Conservation (phyloP, 92 coral and sea anemone genomes). For the Epizoanthus stellaris region DNA sequence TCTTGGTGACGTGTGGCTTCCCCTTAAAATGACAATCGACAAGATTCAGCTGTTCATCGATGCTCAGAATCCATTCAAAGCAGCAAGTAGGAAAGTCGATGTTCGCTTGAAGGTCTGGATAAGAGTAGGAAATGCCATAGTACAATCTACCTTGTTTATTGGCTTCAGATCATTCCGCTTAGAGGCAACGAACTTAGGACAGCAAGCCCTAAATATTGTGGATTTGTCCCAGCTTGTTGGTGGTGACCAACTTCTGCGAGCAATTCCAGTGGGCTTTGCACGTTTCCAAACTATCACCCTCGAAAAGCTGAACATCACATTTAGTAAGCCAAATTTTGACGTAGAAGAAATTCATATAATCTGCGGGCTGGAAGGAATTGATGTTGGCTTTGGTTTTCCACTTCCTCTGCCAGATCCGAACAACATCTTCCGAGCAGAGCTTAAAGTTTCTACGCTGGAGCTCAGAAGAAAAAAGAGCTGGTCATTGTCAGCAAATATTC, state of each 20-base stretch:
- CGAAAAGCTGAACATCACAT: constrained; percentile 45
- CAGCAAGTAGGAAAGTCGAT: constrained; percentile 5
- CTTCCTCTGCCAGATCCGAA: constrained; percentile 60
- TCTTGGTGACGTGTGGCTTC: constrained; percentile 51
- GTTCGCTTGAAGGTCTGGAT: constrained; percentile 38
- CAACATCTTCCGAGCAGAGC: constrained; percentile 46
- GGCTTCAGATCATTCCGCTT: constrained; percentile 5
- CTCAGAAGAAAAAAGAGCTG: constrained; percentile 42
- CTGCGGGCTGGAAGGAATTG: constrained; percentile 60
- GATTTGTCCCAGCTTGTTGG: constrained; percentile 62
- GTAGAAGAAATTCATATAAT: constrained; percentile 41
- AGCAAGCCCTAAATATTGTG: constrained; percentile 39
- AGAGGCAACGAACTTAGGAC: constrained; percentile 30
- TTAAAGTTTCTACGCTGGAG: constrained; percentile 46
- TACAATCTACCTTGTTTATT: constrained; percentile 49
- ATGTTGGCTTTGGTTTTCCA: constrained; percentile 64
- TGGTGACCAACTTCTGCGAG: constrained; percentile 45
- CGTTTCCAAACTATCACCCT: constrained; percentile 49
- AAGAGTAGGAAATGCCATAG: constrained; percentile 41
- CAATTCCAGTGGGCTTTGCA: constrained; percentile 47
- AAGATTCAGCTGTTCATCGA: constrained; percentile 37
- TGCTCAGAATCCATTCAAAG: constrained; percentile 30
- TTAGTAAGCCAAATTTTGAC: constrained; percentile 53
- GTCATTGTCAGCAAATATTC: constrained; percentile 48
- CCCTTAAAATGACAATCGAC: constrained; percentile 48